Conservation (phyloP, 2,113 vertebrate species). For the Mastomys natalensis region DNA sequence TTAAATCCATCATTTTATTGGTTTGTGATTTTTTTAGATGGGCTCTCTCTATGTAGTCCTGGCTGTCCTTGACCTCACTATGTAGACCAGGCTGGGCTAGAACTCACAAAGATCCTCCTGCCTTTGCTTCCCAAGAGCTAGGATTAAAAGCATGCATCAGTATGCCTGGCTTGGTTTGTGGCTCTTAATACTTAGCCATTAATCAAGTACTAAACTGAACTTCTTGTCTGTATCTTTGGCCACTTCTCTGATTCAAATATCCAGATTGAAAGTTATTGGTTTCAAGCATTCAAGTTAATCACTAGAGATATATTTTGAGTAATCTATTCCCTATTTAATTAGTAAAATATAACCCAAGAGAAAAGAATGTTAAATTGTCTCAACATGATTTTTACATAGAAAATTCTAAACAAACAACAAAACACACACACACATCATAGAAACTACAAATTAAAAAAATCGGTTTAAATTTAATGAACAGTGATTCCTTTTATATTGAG, state of each 20-base stretch:
- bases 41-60: not conserved
- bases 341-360: not conserved
- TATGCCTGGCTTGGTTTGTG: not conserved
- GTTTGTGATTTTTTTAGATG: not conserved
- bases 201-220: not conserved
- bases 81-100: not conserved
- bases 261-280: not conserved
- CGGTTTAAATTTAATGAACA: not conserved
- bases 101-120: not conserved
- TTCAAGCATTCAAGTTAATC: not conserved
- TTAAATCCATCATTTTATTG: not conserved
- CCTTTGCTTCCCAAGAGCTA: not conserved
- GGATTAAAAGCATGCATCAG: not conserved
- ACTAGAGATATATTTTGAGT: not conserved
- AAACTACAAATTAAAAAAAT: not conserved
- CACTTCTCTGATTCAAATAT: not conserved
- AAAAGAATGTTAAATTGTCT: not conserved
- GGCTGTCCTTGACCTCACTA: not conserved
- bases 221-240: not conserved
- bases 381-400: not conserved
- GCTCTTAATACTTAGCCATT: not conserved
- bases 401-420: not conserved
- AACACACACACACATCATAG: not conserved
- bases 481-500: not conserved
- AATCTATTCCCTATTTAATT: not conserved